Evolutionary conservation across 37 sponge, comb jelly and placozoan species (phyloP).

Genomic region (Diacarnus erythraeanus): DNA sequence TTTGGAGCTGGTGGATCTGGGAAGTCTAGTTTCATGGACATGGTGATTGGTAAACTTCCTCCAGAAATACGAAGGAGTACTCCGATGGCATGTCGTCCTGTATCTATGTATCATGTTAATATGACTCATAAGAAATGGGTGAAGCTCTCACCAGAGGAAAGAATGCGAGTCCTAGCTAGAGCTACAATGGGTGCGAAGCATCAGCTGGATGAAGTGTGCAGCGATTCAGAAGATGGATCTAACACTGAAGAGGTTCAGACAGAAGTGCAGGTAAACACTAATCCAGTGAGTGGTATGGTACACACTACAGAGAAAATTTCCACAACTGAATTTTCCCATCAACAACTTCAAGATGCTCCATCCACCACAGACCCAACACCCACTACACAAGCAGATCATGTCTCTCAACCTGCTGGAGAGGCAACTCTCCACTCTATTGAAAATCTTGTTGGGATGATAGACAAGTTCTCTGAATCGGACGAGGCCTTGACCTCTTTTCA

Average conservation of each 20-base stretch:
- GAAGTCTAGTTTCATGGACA: neutral
- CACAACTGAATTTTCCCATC: too few relatives aligned
- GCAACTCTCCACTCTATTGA: neutral
- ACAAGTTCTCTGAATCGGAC: neutral
- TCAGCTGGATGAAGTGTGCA: neutral
- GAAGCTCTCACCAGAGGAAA: neutral
- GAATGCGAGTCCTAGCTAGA: neutral
- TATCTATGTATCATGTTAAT: neutral
- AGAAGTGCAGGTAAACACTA: too few relatives aligned
- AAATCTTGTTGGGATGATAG: neutral
- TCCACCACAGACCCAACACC: neutral
- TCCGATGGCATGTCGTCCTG: neutral
- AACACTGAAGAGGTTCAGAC: neutral
- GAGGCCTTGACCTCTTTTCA: neutral
- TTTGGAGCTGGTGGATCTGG: neutral
- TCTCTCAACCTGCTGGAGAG: neutral
- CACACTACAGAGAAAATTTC: too few relatives aligned
- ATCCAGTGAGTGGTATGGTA: too few relatives aligned
- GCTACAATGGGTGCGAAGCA: neutral
- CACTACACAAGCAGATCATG: neutral
- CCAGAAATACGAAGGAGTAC: neutral
- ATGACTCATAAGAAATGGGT: neutral
- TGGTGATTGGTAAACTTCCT: neutral
- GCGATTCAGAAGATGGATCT: neutral
- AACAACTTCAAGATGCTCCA: neutral